phyloP scores from a whole-genome alignment of 37 sponge, comb jelly and placozoan species.

The Geodia barretti region DNA sequence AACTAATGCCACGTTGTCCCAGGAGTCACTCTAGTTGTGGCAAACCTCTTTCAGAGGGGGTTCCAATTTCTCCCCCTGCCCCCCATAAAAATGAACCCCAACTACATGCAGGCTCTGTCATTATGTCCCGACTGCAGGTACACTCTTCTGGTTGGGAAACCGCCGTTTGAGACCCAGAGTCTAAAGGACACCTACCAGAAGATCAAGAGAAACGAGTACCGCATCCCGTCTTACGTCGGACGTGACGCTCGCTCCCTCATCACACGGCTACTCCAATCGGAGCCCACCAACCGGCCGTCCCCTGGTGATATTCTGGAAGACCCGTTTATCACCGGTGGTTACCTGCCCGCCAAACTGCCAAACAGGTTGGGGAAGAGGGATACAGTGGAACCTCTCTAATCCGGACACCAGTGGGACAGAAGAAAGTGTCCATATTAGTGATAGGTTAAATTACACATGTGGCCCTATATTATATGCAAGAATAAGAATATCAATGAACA shows the following conservation, averaged over 20 bases:
- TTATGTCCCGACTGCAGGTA: slow-evolving; percentile 66
- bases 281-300: slow-evolving; percentile 77
- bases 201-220: slow-evolving; percentile 89
- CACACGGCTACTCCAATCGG: slow-evolving; percentile 57
- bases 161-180: slow-evolving; percentile 93
- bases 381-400: not conserved
- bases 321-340: slow-evolving; percentile 85
- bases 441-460: not conserved
- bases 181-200: slow-evolving; percentile 88
- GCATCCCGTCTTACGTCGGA: slow-evolving; percentile 76
- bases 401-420: not conserved
- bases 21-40: no score
- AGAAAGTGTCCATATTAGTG: not conserved
- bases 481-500: not conserved
- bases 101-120: no score
- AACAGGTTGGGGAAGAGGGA: slow-evolving; percentile 29
- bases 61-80: no score
- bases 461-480: not conserved
- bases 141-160: slow-evolving; percentile 88
- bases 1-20: no score
- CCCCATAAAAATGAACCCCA: no score
- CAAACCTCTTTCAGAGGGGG: no score
- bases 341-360: slow-evolving; percentile 70
- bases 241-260: slow-evolving; percentile 75
- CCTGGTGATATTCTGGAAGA: slow-evolving; percentile 70